A percentile compares a stretch with the other conserved stretches of the same genome.
These are phyloP conservation scores for Holothuria leucospilota DNA, from an alignment of 53 echinoderm and acorn worm genomes.

Conservation along the genomic window DNA sequence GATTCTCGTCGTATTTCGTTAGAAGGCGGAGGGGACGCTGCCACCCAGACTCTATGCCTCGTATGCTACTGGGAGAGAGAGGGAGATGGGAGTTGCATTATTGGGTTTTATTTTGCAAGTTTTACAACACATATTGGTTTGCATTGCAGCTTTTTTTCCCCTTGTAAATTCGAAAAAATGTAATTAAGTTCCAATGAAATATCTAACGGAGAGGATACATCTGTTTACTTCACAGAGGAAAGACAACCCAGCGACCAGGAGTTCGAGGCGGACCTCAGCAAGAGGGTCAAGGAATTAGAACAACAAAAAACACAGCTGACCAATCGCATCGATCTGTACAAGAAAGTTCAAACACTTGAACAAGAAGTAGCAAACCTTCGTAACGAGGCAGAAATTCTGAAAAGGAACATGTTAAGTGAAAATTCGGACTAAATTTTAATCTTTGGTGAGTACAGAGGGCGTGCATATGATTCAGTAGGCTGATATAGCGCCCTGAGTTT, in stretches of 20 bases:
- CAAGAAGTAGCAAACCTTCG: conserved; percentile 40
- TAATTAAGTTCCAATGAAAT: neutral
- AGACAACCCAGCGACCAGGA: conserved; percentile 44
- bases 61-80: too few relatives aligned
- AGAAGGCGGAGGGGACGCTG: too few relatives aligned
- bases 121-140: too few relatives aligned
- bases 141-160: too few relatives aligned
- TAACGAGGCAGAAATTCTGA: conserved; percentile 46
- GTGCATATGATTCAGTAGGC: conserved; percentile 34
- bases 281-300: conserved; percentile 44
- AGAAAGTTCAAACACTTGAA: conserved; percentile 50
- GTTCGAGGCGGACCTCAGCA: conserved; percentile 30
- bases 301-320: conserved; percentile 35
- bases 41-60: too few relatives aligned
- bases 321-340: conserved; percentile 40
- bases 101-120: too few relatives aligned
- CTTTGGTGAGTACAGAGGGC: conserved; percentile 47
- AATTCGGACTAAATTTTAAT: conserved; percentile 11
- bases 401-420: conserved; percentile 51
- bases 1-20: too few relatives aligned
- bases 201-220: too few relatives aligned
- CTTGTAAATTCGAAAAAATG: too few relatives aligned
- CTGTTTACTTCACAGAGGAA: conserved; percentile 7
- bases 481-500: too few relatives aligned
- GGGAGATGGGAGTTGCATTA: too few relatives aligned